These are phyloP conservation scores for Bradypodion pumilum DNA, from an alignment of 2,797 vertebrate species.

Conservation along the genomic window DNA sequence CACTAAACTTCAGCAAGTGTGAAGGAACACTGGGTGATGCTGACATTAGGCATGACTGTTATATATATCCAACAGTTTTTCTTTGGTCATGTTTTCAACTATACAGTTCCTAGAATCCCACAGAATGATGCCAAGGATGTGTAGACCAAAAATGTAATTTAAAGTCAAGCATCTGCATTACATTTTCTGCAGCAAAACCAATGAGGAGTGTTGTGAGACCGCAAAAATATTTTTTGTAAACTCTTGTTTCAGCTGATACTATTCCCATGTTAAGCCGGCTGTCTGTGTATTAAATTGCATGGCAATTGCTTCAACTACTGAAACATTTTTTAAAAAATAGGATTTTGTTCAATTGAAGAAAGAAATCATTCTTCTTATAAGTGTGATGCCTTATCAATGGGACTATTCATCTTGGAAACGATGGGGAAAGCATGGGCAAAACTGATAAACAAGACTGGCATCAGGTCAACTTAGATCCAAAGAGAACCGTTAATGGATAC, in stretches of 20 bases:
- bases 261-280: neutral
- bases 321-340: neutral
- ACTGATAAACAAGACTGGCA: neutral
- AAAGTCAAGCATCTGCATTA: too few species aligned
- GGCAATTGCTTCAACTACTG: neutral
- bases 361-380: neutral
- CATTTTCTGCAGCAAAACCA: neutral
- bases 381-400: neutral
- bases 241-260: neutral
- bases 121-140: neutral
- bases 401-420: too few species aligned
- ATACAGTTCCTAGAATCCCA: neutral
- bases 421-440: conserved; percentile 2
- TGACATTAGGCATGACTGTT: neutral
- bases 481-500: neutral
- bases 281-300: neutral
- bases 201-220: too few species aligned
- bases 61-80: neutral
- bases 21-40: neutral
- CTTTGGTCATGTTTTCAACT: neutral
- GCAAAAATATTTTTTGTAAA: too few species aligned
- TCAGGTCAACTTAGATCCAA: neutral
- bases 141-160: too few species aligned
- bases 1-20: neutral
- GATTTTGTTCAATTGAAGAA: neutral